Percentiles rank a stretch among this genome's conserved stretches.
These are phyloP conservation scores for Decapterus maruadsi DNA, from an alignment of 2,797 vertebrate genomes.

Conservation along the genomic window DNA sequence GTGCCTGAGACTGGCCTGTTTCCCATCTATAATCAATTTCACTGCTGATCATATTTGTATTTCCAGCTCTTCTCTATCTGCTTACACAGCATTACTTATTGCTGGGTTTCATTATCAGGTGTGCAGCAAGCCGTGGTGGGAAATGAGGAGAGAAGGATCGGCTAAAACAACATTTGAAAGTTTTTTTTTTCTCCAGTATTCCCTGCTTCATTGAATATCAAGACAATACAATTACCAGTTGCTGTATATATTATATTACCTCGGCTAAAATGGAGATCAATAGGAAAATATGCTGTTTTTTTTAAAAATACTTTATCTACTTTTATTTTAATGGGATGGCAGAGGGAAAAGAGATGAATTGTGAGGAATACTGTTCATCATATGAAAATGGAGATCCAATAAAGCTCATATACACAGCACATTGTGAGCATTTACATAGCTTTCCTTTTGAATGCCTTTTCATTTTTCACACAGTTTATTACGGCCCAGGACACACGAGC, in stretches of 20 bases:
- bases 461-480: background rate
- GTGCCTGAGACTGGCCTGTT: slow-evolving; percentile 58
- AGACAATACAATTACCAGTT: background rate
- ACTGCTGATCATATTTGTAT: slow-evolving; percentile 73
- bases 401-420: background rate
- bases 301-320: too few species aligned
- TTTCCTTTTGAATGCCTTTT: slow-evolving; percentile 14
- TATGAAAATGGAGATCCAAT: background rate
- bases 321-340: slow-evolving; percentile 10
- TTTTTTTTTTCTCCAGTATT: background rate
- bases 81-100: slow-evolving; percentile 70
- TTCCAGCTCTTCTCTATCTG: slow-evolving; percentile 63
- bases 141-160: slow-evolving; percentile 35
- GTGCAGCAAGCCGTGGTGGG: slow-evolving; percentile 48
- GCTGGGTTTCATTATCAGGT: slow-evolving; percentile 73
- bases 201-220: background rate
- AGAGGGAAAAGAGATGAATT: background rate
- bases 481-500: background rate
- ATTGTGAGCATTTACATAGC: background rate
- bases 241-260: too few species aligned
- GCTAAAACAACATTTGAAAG: slow-evolving; percentile 55
- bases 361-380: background rate
- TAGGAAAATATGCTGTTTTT: background rate
- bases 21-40: slow-evolving; percentile 68
- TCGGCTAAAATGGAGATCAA: background rate